Conservation (phyloP, 2,113 vertebrate genomes). For the Saguinus imperator region DNA sequence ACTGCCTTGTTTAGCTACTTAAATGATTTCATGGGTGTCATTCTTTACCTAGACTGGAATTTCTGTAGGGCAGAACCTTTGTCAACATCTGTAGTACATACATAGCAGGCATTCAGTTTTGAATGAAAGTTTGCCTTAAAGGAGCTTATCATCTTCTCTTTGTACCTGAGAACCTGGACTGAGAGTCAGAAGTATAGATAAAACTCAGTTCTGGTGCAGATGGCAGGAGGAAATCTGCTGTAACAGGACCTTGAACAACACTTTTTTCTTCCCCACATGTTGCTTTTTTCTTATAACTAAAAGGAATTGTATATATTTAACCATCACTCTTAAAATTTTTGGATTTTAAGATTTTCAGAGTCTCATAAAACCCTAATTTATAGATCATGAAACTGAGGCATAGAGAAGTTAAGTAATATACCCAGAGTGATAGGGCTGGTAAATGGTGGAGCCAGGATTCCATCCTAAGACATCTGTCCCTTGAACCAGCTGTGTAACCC, state of each 20-base stretch:
- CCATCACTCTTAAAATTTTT: neutral
- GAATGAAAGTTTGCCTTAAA: neutral
- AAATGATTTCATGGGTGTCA: neutral
- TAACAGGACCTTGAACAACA: neutral
- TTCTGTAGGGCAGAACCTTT: neutral
- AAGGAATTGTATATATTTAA: neutral
- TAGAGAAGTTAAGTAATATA: neutral
- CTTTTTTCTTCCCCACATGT: neutral
- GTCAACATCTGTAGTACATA: neutral
- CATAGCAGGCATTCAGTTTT: neutral
- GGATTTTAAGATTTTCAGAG: conserved; percentile 41
- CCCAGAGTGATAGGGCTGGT: neutral
- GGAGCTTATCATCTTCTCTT: neutral
- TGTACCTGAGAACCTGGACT: neutral
- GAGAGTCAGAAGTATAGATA: neutral
- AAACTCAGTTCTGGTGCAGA: neutral
- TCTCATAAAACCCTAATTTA: neutral
- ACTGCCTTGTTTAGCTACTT: neutral
- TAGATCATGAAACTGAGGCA: neutral
- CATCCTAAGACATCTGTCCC: neutral
- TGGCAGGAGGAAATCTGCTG: neutral
- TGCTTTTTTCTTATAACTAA: conserved; percentile 30
- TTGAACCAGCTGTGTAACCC: neutral
- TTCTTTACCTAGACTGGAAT: conserved; percentile 3
- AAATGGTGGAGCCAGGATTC: neutral